Percentiles rank a stretch among this genome's conserved stretches.
These are phyloP conservation scores for Scylla paramamosain DNA, from an alignment of 1,140 invertebrate species.

Conservation along the genomic window DNA sequence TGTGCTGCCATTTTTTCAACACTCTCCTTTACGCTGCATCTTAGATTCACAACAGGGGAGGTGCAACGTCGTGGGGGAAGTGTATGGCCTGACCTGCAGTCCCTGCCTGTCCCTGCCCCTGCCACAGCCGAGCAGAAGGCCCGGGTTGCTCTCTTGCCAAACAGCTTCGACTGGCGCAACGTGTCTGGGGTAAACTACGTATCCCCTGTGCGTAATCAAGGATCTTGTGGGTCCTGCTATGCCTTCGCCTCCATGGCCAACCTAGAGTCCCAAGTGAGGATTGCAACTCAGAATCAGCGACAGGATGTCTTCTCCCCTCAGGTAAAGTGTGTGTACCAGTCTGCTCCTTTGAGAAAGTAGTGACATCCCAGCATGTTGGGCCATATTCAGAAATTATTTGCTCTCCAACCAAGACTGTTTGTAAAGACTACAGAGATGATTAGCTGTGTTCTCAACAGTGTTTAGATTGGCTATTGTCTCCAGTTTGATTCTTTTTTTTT, in stretches of 20 bases:
- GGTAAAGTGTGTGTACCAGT: conserved; percentile 70
- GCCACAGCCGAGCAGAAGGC: conserved; percentile 48
- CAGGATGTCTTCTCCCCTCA: conserved; percentile 81
- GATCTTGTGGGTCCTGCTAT: conserved; percentile 83
- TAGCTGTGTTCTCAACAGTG: too few species aligned
- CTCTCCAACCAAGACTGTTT: background rate
- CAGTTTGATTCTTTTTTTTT: too few species aligned
- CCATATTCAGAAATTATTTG: background rate
- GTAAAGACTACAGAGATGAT: too few species aligned
- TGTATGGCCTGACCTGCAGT: background rate
- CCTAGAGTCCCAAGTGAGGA: conserved; percentile 81
- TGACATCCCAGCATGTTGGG: background rate
- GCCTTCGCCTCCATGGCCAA: conserved; percentile 82
- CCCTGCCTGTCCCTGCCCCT: conserved; percentile 34
- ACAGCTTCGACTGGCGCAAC: conserved; percentile 83
- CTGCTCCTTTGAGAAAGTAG: background rate
- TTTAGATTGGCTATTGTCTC: too few species aligned
- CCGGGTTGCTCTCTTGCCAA: conserved; percentile 79
- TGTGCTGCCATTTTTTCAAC: too few species aligned
- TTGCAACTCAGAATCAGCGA: conserved; percentile 81
- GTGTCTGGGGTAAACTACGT: conserved; percentile 82
- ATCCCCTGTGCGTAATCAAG: conserved; percentile 81
- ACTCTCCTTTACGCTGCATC: too few species aligned
- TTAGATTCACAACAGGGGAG: conserved; percentile 79
- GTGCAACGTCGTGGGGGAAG: conserved; percentile 80